These are phyloP conservation scores for Harpagifer antarcticus DNA, from an alignment of 2,797 vertebrate species.

Conservation along the genomic window DNA sequence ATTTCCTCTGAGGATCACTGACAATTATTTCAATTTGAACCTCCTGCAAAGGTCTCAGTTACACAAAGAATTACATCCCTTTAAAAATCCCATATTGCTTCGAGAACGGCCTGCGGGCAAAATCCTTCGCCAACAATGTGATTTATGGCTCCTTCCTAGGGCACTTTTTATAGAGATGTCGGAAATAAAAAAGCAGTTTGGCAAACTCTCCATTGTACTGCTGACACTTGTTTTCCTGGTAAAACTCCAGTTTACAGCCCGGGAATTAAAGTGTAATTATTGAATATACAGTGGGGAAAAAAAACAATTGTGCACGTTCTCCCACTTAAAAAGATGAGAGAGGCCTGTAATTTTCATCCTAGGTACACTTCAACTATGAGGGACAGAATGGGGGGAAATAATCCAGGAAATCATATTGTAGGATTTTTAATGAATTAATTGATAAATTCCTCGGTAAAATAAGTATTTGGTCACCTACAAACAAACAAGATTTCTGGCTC, in stretches of 20 bases:
- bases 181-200: constrained; percentile 27
- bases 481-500: too few species aligned
- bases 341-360: too few species aligned
- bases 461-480: too few species aligned
- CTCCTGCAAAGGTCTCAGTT: constrained; percentile 15
- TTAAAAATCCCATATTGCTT: constrained; percentile 29
- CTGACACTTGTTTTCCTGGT: constrained; percentile 20
- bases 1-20: constrained; percentile 20
- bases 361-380: too few species aligned
- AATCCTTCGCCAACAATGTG: constrained; percentile 22
- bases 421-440: too few species aligned
- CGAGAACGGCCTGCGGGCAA: constrained; percentile 22
- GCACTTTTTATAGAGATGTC: constrained; percentile 20
- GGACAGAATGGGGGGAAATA: too few species aligned
- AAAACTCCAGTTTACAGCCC: constrained; percentile 4
- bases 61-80: constrained; percentile 24
- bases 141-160: constrained; percentile 35
- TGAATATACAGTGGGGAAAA: too few species aligned
- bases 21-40: not conserved
- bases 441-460: too few species aligned
- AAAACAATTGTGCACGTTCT: too few species aligned
- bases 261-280: constrained; percentile 1
- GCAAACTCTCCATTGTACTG: constrained; percentile 23
- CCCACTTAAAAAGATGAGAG: too few species aligned
- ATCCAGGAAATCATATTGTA: too few species aligned